Base-by-base conservation (phyloP, 2,888 invertebrate species). In the Mellilla xanthometata region DNA sequence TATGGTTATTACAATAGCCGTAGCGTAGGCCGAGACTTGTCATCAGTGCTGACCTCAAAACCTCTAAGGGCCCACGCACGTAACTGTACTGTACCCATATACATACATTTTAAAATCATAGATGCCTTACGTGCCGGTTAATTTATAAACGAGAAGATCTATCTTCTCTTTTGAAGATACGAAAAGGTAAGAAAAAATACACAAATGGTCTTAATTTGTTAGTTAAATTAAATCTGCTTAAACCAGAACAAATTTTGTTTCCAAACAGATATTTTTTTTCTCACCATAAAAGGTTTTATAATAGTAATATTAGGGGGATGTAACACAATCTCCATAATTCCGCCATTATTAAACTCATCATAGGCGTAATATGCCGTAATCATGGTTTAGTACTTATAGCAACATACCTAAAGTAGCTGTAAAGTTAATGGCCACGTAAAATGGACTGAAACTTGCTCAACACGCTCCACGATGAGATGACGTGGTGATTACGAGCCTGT, bases 41-140 rank as follows among this genome's bases (percentile, higher is more conserved):
- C 67, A 68, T 65, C 58, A 62, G 47, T 62, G 58, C 65, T 70
- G 72, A 72, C 69, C 71, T 68, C 62, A 60, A 47, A 36, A 29
- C 50, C 49, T 52, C 45, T 51, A 32, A 52, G 65, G 69, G 69
- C 87, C 86, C 78, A 86, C 86, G 73, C 80, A 55, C 46, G 54
- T 85, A 85, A 83, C 86, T 75, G 84, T 83, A 73, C 47, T 15
- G 24, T 29, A 27, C 26, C 48, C 52, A 49, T 46, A 54, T 47
- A 40, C 54, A 54, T 47, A 40, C 54, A 55, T 56, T 50, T 50
- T 45, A 54, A 50, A 54, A 50, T 54, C 55, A 58, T 58, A 55
- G 58, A 45, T 49, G n/a, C n/a, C n/a, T n/a, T n/a, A n/a, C n/a
- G n/a, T n/a, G n/a, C n/a, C n/a, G n/a, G n/a, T n/a, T n/a, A n/a